Base-by-base conservation (phyloP, 2,888 invertebrate genomes). In the Hypolimnas misippus region DNA sequence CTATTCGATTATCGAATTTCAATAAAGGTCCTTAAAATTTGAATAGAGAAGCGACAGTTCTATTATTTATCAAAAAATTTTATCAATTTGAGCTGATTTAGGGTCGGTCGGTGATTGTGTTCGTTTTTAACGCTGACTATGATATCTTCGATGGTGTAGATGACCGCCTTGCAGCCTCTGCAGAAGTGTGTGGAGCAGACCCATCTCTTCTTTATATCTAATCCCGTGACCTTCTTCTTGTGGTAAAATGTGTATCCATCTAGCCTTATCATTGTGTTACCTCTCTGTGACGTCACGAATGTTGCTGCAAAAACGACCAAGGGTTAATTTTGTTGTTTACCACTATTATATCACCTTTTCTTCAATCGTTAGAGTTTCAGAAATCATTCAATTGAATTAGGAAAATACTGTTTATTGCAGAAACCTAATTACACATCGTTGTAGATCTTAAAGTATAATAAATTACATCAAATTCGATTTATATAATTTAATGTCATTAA, bases 221-320 rank as follows among this genome's bases (percentile, higher is more conserved):
- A n/a, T 6, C 53, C 62, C 10, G 38, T 31, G 12, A 64, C 54
- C 21, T 60, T 63, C 33, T 70, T 73, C 40, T 73, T 73, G 35
- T 72, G 53, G 29, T 66, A 70, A 63, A 77, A 83, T 0, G 75
- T 81, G 62, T 76, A 82, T 0, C 79, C 76, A 8, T 75, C 70
- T 2, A 77, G 49, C n/a, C 67, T 70, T 1, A 83, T 69, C 57
- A 85, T 52, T 8, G 70, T 71, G n/a, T 65, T 79, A 0, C 83
- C 81, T 54, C 76, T 74, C 38, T 70, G 70, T 0, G 83, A 81
- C 16, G 57, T 59, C 6, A 78, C 61, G 51, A 76, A 79, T 7
- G 46, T 50, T 2, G 67, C 82, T 82, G 74, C 46, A 76, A 77
- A 63, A 19, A 12, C 16, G 46, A 10, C 4, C 3, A 16, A 31